Conservation (phyloP, 1,140 invertebrate species). For the Drosophila bifasciata region DNA sequence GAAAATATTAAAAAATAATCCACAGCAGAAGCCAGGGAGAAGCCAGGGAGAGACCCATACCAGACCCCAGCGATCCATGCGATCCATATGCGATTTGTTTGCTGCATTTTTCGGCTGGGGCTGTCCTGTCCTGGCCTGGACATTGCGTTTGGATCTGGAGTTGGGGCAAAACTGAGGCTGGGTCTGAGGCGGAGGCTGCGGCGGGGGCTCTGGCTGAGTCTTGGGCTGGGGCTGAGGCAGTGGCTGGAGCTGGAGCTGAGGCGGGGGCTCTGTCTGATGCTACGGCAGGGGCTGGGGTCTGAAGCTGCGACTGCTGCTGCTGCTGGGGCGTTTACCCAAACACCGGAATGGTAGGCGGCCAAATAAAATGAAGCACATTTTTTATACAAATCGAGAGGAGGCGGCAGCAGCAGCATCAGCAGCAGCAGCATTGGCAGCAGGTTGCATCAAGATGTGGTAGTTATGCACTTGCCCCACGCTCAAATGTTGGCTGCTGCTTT, state of each 20-base stretch:
- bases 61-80: slow-evolving; percentile 25
- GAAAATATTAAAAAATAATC: slow-evolving; percentile 26
- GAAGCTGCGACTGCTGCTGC: no score
- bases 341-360: slow-evolving; percentile 61
- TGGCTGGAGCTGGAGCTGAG: no score
- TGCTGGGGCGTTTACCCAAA: slow-evolving; percentile 62
- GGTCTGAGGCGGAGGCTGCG: no score
- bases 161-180: neutral
- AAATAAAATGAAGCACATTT: slow-evolving; percentile 83
- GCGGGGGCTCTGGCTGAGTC: no score
- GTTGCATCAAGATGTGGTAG: slow-evolving; percentile 72
- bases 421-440: slow-evolving; percentile 21
- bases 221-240: no score
- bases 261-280: no score
- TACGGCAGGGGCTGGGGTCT: no score
- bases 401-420: slow-evolving; percentile 21
- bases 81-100: slow-evolving; percentile 80
- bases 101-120: slow-evolving; percentile 63
- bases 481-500: slow-evolving; percentile 11
- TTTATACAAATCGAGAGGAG: slow-evolving; percentile 73
- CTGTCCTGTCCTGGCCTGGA: slow-evolving; percentile 37
- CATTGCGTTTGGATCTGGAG: slow-evolving; percentile 1
- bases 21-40: slow-evolving; percentile 20
- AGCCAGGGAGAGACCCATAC: no score
- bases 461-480: slow-evolving; percentile 35